Conservation (phyloP, 2,888 invertebrate genomes). For the Athripsodes cinereus region DNA sequence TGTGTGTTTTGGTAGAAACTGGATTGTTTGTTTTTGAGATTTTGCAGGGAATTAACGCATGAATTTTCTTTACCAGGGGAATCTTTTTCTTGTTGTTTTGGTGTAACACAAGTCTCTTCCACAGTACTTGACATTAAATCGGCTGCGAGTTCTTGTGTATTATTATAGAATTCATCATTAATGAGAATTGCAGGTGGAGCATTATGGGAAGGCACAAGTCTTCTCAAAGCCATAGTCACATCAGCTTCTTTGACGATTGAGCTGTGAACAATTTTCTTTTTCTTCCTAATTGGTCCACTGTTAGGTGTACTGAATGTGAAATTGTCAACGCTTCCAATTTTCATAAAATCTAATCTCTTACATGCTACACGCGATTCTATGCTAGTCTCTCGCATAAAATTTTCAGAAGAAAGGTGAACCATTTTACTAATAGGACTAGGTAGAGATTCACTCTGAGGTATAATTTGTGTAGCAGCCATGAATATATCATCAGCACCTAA, state of each 20-base stretch:
- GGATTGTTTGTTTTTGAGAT: neutral
- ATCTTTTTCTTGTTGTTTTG: neutral
- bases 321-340: neutral
- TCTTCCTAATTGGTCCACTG: neutral
- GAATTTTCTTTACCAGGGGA: neutral
- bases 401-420: neutral
- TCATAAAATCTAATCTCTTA: neutral
- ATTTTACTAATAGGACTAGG: neutral
- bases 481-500: neutral
- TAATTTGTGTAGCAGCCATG: neutral
- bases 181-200: neutral
- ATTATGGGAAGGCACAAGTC: neutral
- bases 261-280: neutral
- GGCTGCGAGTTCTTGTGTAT: conserved; percentile 1
- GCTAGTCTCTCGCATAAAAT: neutral
- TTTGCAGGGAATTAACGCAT: neutral
- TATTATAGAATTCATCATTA: neutral
- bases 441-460: neutral
- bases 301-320: neutral
- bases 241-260: neutral
- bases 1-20: conserved; percentile 8
- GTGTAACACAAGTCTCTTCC: neutral
- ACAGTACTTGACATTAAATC: neutral
- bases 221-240: neutral
- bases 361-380: neutral